phyloP scores from a whole-genome alignment of 1,140 invertebrate genomes.

The Magallana angulata region DNA sequence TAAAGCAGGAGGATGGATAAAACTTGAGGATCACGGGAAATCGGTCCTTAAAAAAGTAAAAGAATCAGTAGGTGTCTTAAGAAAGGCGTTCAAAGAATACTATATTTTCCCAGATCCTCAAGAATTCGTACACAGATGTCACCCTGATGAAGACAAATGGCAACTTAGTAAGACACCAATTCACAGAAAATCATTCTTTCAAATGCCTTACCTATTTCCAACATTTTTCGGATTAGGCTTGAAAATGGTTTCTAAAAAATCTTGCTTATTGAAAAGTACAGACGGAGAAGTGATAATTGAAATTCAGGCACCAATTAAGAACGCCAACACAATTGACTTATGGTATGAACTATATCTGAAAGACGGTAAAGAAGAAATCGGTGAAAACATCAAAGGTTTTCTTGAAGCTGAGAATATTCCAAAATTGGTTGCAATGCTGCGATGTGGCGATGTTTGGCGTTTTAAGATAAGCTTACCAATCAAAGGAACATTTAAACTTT shows the following conservation, averaged over 20 bases:
- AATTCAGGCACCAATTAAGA: conserved; percentile 50
- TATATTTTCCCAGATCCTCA: conserved; percentile 61
- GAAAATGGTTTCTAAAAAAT: conserved; percentile 38
- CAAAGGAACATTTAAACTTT: conserved; percentile 56
- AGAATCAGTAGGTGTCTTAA: conserved; percentile 38
- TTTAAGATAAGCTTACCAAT: conserved; percentile 58
- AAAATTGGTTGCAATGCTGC: conserved; percentile 57
- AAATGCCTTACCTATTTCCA: conserved; percentile 52
- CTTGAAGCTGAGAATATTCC: conserved; percentile 47
- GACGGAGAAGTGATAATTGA: conserved; percentile 45
- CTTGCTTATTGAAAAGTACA: conserved; percentile 37
- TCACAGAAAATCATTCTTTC: conserved; percentile 46
- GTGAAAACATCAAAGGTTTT: conserved; percentile 23
- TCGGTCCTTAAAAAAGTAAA: background rate
- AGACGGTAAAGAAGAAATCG: background rate
- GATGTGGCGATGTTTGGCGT: conserved; percentile 50
- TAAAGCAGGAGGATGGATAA: conserved; percentile 59
- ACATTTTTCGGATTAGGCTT: conserved; percentile 61
- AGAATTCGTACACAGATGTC: conserved; percentile 58
- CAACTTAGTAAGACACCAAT: conserved; percentile 46
- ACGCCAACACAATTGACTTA: conserved; percentile 52
- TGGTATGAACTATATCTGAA: conserved; percentile 56
- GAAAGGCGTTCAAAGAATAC: conserved; percentile 58
- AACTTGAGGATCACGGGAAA: conserved; percentile 54
- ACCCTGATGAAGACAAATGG: conserved; percentile 55